Evolutionary conservation across 1,140 invertebrate species (phyloP), one percentile per base, ranked within the genome.

Genomic region (Drosophila suzukii): DNA sequence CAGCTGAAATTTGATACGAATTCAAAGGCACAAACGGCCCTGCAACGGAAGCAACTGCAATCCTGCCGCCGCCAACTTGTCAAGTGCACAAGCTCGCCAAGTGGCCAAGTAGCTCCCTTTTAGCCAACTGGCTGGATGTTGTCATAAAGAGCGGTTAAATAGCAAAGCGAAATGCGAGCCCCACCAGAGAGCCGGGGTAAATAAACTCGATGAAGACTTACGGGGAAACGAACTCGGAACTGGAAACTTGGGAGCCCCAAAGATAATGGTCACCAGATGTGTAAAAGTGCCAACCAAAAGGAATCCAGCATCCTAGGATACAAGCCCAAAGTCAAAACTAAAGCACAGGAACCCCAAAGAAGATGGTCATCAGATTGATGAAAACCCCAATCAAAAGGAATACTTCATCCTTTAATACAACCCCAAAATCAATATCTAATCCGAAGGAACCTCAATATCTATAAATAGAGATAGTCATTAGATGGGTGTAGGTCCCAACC

Each of bases 1-100:
- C 36, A 47, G n/a, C 68, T 49, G 83, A 83, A 86, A 86, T 70
- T 88, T 73, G 77, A 86, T 89, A 86, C 65, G 55, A 54, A 83
- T 86, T 86, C 79, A 86, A 78, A 82, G 55, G 54, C 44, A 46
- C 49, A 53, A 70, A 55, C 49, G 49, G 27, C 49, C 50, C 63
- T 55, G 59, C 60, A 60, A 46, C 51, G 63, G 70, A 76, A 61
- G 61, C 74, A 86, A 50, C 49, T 65, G 65, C 75, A 79, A 38
- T 86, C 82, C 83, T 82, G 82, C 78, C 65, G 49, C 56, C 77
- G 56, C 59, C 38, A 51, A 58, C 44, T 84, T 27, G 27, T 78
- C 82, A 88, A 78, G 77, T 88, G 78, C 27, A 82, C 79, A 78
- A 54, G 58, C 70, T 63, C 27, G 43, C 50, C 65, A n/a, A 49